These are phyloP conservation scores for Ctenicera cuprea DNA, from an alignment of 2,888 invertebrate species.

Conservation along the genomic window DNA sequence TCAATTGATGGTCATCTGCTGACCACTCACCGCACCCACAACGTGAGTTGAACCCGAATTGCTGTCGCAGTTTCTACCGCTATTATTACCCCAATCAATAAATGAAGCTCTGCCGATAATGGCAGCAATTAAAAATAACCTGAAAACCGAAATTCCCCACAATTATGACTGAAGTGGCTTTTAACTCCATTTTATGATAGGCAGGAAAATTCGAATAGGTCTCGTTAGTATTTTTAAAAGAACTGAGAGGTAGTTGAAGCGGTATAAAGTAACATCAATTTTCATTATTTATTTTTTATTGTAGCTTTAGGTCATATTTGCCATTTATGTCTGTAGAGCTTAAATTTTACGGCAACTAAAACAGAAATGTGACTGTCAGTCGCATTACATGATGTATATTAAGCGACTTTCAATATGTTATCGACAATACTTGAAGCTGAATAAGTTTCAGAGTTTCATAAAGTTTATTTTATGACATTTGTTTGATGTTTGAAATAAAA, in stretches of 20 bases:
- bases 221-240: slow-evolving; percentile 15
- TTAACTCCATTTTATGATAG: slow-evolving; percentile 18
- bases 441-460: too few relatives aligned
- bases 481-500: too few relatives aligned
- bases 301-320: neutral
- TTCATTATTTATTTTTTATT: slow-evolving; percentile 25
- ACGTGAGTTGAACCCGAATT: slow-evolving; percentile 46
- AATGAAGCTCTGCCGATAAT: slow-evolving; percentile 40
- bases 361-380: too few relatives aligned
- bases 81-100: slow-evolving; percentile 46
- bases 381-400: neutral
- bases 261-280: slow-evolving; percentile 11
- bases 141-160: slow-evolving; percentile 27
- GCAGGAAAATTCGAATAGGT: slow-evolving; percentile 15
- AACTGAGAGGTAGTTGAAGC: neutral
- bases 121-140: slow-evolving; percentile 41
- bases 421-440: too few relatives aligned
- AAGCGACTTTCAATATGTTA: too few relatives aligned
- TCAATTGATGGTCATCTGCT: slow-evolving; percentile 47
- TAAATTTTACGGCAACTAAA: neutral
- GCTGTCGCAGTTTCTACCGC: slow-evolving; percentile 38
- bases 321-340: neutral
- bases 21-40: slow-evolving; percentile 44
- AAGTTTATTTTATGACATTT: too few relatives aligned
- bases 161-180: slow-evolving; percentile 29